A percentile compares a stretch with the other conserved stretches of the same genome.
Evolutionary conservation across 2,888 invertebrate genomes (phyloP).

Genomic region (Noctuana brunneofusca): DNA sequence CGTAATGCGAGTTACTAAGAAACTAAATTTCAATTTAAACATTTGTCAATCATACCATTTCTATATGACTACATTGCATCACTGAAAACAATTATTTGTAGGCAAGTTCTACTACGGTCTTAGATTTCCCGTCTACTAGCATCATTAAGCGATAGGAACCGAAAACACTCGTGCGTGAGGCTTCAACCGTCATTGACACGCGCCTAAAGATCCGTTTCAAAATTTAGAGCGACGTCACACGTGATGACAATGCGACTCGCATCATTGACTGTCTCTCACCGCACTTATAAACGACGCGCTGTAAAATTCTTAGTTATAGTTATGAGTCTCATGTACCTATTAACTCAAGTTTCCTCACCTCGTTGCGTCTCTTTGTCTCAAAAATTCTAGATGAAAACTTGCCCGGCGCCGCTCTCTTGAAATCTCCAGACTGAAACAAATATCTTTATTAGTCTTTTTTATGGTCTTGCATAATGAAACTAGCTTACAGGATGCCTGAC

Average conservation of each 20-base stretch:
- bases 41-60: too few species aligned
- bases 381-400: neutral
- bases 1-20: too few species aligned
- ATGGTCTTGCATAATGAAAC: too few species aligned
- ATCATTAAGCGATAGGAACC: neutral
- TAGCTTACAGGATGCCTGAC: too few species aligned
- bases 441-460: too few species aligned
- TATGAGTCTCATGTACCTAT: neutral
- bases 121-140: too few species aligned
- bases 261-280: constrained; percentile 25
- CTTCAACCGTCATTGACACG: constrained; percentile 17
- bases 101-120: too few species aligned
- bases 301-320: constrained; percentile 6
- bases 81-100: too few species aligned
- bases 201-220: constrained; percentile 16
- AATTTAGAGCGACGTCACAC: constrained; percentile 17
- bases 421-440: neutral
- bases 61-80: too few species aligned
- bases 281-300: neutral
- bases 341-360: neutral
- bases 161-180: neutral
- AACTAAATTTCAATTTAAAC: too few species aligned
- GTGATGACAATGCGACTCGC: constrained; percentile 17
- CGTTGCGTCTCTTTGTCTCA: neutral
- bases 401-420: neutral